phyloP scores from a whole-genome alignment of 2,797 vertebrate species.

The Sparus aurata region DNA sequence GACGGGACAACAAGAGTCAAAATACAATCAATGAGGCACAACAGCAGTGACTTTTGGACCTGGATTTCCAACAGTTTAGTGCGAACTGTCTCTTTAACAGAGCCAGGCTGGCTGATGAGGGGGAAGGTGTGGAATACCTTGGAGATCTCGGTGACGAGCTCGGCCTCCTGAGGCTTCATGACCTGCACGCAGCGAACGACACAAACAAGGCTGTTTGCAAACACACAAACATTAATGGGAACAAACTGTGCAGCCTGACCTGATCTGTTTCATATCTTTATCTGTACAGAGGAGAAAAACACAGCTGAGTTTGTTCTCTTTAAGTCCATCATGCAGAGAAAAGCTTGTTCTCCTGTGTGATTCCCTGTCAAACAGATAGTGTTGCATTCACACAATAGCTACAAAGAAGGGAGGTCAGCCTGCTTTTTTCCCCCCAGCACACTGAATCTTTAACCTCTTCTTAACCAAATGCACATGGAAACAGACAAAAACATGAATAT shows the following conservation, averaged over 20 bases:
- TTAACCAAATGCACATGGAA: background rate
- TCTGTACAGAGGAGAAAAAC: background rate
- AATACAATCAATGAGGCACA: background rate
- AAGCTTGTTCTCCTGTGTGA: background rate
- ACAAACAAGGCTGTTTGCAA: slow-evolving; percentile 73
- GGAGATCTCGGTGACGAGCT: slow-evolving; percentile 85
- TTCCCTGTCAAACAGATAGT: slow-evolving; percentile 1
- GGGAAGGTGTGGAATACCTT: slow-evolving; percentile 76
- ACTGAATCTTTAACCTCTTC: slow-evolving; percentile 28
- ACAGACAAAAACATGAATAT: background rate
- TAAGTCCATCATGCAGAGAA: background rate
- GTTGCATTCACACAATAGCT: slow-evolving; percentile 32
- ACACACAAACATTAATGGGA: slow-evolving; percentile 43
- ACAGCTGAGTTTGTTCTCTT: background rate
- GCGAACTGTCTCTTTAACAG: slow-evolving; percentile 44
- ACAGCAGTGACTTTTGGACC: background rate
- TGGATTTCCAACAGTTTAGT: background rate
- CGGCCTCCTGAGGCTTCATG: slow-evolving; percentile 86
- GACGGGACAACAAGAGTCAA: background rate
- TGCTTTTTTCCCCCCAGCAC: slow-evolving; percentile 10
- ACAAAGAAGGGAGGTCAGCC: slow-evolving; percentile 28
- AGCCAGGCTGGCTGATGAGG: slow-evolving; percentile 17
- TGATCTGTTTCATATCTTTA: too few relatives aligned
- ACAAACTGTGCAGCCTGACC: background rate
- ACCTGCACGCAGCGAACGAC: slow-evolving; percentile 64